Evolutionary conservation across 2,113 vertebrate species (phyloP), one percentile per base, ranked within the genome.

Genomic region (Poecile atricapillus): DNA sequence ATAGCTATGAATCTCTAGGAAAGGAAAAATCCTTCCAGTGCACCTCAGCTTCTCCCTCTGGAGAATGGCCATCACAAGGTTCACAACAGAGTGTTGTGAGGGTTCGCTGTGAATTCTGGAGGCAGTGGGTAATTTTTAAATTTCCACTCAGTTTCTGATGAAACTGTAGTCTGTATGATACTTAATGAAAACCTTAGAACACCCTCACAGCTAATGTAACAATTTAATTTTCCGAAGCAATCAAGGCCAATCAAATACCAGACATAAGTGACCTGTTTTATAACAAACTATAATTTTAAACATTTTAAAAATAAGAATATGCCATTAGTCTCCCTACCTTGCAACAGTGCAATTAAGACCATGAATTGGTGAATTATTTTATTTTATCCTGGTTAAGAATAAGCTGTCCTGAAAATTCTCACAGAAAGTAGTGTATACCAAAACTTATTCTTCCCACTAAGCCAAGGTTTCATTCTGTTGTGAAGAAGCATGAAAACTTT

Each of bases 221-320:
- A 71, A 71, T 55, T 80, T 90, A 88, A 77, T 96, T 93, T 96
- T 78, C 79, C 3, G 3, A 95, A 80, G 79, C 53, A 90, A 83
- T 94, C 95, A 92, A 89, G 87, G 78, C 81, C 81, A 89, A 87
- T 93, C 84, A 87, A 91, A 79, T 83, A 89, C 18, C 67, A 93
- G 63, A 69, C 59, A 74, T 53, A n/a, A 88, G 52, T 70, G 67
- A 85, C 50, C 67, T 89, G 68, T 62, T 90, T 75, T 60, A 87
- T 55, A 93, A 67, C 41, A 93, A 93, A 94, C 75, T 67, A 46
- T 79, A 87, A 93, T 91, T 91, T 95, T 55, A 93, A 91, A 74
- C 46, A 83, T 88, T 96, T 94, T 12, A 22, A 69, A 93, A 95
- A 86, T 70, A 91, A 92, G 89, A 79, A 67, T 70, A 44, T 52